phyloP scores from a whole-genome alignment of 2,113 vertebrate species.

The Pelecanus crispus region DNA sequence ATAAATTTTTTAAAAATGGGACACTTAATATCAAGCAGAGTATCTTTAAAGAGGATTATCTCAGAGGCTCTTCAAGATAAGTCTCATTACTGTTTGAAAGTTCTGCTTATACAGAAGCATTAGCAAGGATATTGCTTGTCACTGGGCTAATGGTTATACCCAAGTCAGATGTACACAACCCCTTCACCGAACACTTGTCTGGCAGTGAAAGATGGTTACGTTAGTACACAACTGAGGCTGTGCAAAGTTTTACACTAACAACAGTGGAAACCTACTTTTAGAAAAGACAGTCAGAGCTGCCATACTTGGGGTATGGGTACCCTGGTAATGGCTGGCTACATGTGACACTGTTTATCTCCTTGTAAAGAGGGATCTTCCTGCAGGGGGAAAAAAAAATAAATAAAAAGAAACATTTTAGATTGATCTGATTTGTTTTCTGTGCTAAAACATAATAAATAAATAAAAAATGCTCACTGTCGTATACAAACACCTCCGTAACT shows the following conservation, averaged over 20 bases:
- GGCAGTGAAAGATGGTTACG: accelerated
- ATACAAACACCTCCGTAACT: background rate
- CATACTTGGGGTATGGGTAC: background rate
- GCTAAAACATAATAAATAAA: background rate
- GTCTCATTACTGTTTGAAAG: background rate
- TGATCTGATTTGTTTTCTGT: background rate
- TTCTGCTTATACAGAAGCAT: background rate
- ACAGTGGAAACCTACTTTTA: background rate
- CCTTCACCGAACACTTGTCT: background rate
- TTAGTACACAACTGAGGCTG: background rate
- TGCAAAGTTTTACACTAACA: background rate
- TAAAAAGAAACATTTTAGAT: background rate
- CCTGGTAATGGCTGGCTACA: background rate
- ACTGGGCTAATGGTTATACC: background rate
- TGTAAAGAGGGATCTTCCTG: background rate
- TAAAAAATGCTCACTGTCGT: background rate
- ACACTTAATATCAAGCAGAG: background rate
- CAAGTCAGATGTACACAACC: background rate
- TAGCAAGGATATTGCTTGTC: background rate
- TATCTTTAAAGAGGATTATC: background rate
- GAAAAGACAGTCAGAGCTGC: background rate
- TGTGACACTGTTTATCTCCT: background rate
- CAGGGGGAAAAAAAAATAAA: background rate
- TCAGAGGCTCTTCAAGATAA: background rate
- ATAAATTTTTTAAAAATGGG: background rate